A percentile compares a stretch with the other conserved stretches of the same genome.
phyloP scores from a whole-genome alignment of 2,113 vertebrate genomes.

The Mohoua ochrocephala region DNA sequence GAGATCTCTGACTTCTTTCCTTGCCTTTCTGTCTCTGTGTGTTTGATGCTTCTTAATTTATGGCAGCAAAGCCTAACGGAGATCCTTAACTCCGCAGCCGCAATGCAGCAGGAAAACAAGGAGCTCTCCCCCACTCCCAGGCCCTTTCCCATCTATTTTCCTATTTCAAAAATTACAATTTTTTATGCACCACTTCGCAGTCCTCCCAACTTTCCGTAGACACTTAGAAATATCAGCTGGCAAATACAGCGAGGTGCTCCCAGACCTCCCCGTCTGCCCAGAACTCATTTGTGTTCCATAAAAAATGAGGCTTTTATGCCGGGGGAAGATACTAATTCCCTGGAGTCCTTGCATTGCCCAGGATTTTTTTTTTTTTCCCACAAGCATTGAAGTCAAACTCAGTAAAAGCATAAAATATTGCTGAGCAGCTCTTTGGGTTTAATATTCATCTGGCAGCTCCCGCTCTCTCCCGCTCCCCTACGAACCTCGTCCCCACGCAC shows the following conservation, averaged over 20 bases:
- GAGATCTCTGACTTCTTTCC: neutral
- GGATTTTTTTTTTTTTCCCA: neutral
- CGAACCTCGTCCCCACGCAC: rapidly evolving
- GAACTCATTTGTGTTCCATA: neutral
- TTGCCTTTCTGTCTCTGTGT: neutral
- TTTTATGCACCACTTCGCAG: neutral
- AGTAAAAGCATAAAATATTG: neutral
- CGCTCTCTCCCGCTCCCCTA: neutral
- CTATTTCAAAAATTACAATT: neutral
- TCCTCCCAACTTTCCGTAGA: neutral
- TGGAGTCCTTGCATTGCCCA: neutral
- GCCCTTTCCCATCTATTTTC: neutral
- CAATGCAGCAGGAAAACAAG: neutral
- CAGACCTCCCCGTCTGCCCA: neutral
- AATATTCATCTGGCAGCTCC: neutral
- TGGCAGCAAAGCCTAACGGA: neutral
- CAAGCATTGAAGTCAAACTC: neutral
- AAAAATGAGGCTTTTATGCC: neutral
- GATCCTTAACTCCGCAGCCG: neutral
- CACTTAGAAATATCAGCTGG: neutral
- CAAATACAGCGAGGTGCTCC: neutral
- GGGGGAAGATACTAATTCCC: neutral
- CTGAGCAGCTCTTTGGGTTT: neutral
- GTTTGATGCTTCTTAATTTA: neutral
- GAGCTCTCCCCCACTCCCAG: neutral